Percentiles rank a stretch among this genome's conserved stretches.
Conservation (phyloP, 1,140 invertebrate genomes). For the Scaptomyza graminum region DNA sequence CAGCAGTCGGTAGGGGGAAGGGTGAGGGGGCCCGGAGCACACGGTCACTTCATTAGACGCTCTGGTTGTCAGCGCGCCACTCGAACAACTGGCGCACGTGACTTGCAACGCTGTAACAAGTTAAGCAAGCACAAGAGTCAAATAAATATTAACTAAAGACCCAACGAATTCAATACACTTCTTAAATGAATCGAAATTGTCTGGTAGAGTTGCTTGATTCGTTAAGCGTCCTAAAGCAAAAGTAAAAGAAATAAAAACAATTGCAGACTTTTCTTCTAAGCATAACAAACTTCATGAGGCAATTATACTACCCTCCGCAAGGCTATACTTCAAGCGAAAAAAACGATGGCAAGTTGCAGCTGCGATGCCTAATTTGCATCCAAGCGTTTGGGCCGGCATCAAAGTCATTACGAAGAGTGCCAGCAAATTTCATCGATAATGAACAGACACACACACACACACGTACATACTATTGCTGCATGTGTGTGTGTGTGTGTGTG, state of each 20-base stretch:
- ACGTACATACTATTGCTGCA: background rate
- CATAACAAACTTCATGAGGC: background rate
- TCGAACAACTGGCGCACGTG: constrained; percentile 71
- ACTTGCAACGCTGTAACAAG: constrained; percentile 51
- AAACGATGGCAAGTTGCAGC: constrained; percentile 6
- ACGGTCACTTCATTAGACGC: constrained; percentile 58
- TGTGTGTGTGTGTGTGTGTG: constrained; percentile 7
- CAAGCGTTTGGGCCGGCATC: constrained; percentile 15
- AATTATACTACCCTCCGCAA: background rate
- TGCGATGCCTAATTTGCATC: constrained; percentile 65
- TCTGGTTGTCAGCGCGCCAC: constrained; percentile 55
- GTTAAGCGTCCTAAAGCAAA: too few relatives aligned
- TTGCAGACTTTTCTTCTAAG: background rate
- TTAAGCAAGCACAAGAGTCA: background rate
- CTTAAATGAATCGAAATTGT: too few relatives aligned
- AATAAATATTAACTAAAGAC: background rate
- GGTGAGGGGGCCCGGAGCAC: constrained; percentile 21
- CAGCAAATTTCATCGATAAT: constrained; percentile 61
- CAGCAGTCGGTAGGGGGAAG: background rate
- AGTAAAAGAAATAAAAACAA: background rate
- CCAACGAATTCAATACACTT: background rate
- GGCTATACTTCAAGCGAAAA: background rate
- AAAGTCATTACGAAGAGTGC: constrained; percentile 68
- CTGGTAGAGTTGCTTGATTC: too few relatives aligned
- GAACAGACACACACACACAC: constrained; percentile 26